Conservation (phyloP, 2,888 invertebrate species). For the Pyrrhia umbra region DNA sequence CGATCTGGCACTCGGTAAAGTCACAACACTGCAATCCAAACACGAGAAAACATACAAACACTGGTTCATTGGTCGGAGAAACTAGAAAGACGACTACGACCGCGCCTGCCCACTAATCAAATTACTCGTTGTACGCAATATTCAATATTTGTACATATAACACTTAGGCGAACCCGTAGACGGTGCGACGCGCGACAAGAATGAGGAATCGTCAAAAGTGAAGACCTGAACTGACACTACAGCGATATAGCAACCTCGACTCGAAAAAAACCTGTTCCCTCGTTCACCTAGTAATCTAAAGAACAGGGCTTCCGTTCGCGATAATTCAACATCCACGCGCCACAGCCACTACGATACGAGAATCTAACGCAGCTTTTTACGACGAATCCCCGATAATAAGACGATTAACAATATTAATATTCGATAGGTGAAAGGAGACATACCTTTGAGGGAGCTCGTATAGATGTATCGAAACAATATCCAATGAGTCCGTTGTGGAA, state of each 20-base stretch:
- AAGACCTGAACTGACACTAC: conserved; percentile 71
- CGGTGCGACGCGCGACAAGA: conserved; percentile 67
- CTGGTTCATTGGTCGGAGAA: conserved; percentile 43
- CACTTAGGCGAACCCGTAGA: conserved; percentile 62
- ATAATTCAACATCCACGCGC: conserved; percentile 63
- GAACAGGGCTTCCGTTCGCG: conserved; percentile 76
- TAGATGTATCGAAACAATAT: conserved; percentile 67
- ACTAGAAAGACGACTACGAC: conserved; percentile 56
- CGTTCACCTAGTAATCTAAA: conserved; percentile 85
- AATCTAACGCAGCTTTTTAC: conserved; percentile 42
- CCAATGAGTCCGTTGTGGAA: conserved; percentile 65
- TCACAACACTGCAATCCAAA: conserved; percentile 76
- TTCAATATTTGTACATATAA: conserved; percentile 63
- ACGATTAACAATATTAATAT: conserved; percentile 76
- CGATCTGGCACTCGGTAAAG: conserved; percentile 55
- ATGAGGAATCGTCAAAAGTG: conserved; percentile 77
- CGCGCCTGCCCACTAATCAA: conserved; percentile 74
- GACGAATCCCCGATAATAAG: conserved; percentile 64
- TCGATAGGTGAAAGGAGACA: conserved; percentile 88
- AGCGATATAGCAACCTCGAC: conserved; percentile 74
- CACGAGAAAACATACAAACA: conserved; percentile 73
- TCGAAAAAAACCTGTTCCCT: conserved; percentile 80
- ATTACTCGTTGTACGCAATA: conserved; percentile 71
- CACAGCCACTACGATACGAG: conserved; percentile 45
- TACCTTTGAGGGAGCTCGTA: conserved; percentile 78